Percentiles rank a stretch among this genome's conserved stretches.
Conservation (phyloP, 2,113 vertebrate species). For the Pseudopodoces humilis region DNA sequence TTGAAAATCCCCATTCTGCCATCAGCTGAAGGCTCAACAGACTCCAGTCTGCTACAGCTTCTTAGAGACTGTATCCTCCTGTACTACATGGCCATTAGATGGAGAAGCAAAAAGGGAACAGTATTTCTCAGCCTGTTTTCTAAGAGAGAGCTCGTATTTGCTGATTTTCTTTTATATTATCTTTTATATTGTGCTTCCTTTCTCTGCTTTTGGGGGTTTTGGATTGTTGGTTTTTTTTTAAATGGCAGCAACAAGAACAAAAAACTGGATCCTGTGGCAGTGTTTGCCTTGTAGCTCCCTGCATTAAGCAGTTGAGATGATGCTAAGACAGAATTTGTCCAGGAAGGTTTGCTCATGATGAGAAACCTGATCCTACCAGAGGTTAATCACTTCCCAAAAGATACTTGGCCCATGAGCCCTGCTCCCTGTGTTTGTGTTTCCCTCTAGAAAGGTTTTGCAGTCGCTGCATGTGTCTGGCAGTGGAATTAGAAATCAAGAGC, state of each 20-base stretch:
- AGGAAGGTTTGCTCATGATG: not conserved
- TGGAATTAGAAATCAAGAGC: not conserved
- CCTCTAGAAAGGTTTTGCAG: not conserved
- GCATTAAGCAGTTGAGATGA: not conserved
- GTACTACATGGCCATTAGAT: not conserved
- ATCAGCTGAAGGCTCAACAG: not conserved
- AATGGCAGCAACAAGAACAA: not conserved
- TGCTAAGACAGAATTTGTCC: not conserved
- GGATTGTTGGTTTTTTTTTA: not conserved
- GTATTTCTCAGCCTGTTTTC: not conserved
- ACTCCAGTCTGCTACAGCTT: not conserved
- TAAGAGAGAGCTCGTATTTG: not conserved
- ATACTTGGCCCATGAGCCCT: not conserved
- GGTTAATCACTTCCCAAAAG: not conserved
- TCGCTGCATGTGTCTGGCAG: not conserved
- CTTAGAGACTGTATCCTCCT: not conserved
- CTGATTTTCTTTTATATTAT: not conserved
- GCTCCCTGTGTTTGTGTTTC: not conserved
- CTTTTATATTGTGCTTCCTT: not conserved
- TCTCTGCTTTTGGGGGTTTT: not conserved
- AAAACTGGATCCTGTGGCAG: not conserved
- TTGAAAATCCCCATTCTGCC: not conserved
- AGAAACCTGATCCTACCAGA: not conserved
- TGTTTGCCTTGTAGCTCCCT: not conserved
- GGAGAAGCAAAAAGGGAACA: not conserved